A percentile compares a stretch with the other conserved stretches of the same genome.
Evolutionary conservation across 2,888 invertebrate species (phyloP).

Genomic region (Acronicta alni): DNA sequence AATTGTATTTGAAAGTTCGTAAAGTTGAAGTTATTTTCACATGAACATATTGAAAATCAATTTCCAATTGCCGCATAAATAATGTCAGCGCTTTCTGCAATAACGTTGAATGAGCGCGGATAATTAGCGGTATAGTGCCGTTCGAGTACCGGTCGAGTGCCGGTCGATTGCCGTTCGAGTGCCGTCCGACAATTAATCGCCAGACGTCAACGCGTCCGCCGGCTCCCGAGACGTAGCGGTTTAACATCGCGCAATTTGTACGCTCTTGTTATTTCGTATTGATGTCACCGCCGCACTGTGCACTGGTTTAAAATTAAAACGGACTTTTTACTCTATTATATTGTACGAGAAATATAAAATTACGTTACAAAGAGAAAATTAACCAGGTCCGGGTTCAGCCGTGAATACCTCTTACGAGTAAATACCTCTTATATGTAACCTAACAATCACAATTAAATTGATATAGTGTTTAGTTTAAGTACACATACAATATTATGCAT

Average conservation of each 20-base stretch:
- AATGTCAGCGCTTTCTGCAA: constrained; percentile 26
- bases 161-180: constrained; percentile 15
- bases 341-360: no score
- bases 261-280: constrained; percentile 6
- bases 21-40: constrained; percentile 8
- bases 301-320: no score
- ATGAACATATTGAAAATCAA: constrained; percentile 17
- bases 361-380: no score
- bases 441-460: no score
- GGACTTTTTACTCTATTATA: no score
- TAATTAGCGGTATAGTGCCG: constrained; percentile 38
- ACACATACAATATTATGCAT: no score
- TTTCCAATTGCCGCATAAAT: constrained; percentile 11
- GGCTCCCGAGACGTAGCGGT: constrained; percentile 4
- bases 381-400: no score
- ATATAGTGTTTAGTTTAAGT: no score
- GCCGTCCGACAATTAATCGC: constrained; percentile 17
- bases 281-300: no score
- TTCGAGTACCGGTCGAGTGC: constrained; percentile 28
- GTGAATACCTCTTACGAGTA: no score
- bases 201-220: constrained; percentile 3
- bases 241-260: constrained; percentile 13
- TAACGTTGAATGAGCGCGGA: constrained; percentile 23
- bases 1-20: background rate
- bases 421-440: no score